These are phyloP conservation scores for Clistopyga incitator DNA, from an alignment of 2,888 invertebrate species.

Conservation along the genomic window DNA sequence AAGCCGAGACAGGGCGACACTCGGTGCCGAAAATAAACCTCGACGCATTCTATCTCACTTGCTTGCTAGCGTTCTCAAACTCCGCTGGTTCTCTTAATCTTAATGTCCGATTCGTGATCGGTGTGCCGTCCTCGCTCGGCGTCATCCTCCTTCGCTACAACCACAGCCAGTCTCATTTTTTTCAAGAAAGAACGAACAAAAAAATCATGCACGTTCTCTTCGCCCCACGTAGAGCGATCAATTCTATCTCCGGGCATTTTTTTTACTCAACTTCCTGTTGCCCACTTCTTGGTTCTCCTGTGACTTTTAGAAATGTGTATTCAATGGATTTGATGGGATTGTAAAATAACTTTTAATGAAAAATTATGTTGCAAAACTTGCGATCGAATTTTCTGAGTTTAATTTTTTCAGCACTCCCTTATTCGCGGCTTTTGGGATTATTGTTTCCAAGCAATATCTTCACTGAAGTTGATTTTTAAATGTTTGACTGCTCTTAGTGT, in stretches of 20 bases:
- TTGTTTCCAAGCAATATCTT: too few species aligned
- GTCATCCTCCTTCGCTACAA: conserved; percentile 62
- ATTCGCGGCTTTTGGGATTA: too few species aligned
- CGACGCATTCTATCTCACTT: conserved; percentile 72
- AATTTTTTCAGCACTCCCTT: too few species aligned
- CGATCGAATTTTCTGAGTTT: too few species aligned
- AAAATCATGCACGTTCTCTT: conserved; percentile 10
- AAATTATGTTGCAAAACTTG: too few species aligned
- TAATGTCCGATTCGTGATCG: conserved; percentile 67
- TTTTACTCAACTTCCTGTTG: conserved; percentile 15
- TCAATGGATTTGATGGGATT: too few species aligned
- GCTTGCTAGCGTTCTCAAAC: conserved; percentile 39
- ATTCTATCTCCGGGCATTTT: conserved; percentile 7
- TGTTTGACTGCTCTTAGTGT: too few species aligned
- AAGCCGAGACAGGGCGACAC: conserved; percentile 73
- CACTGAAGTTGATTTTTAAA: too few species aligned
- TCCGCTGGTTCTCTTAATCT: conserved; percentile 68
- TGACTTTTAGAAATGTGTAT: not conserved
- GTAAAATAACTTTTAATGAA: too few species aligned
- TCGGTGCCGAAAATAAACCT: conserved; percentile 81
- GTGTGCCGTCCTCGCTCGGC: conserved; percentile 57
- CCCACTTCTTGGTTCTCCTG: not conserved
- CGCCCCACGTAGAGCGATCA: conserved; percentile 20
- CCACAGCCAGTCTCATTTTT: conserved; percentile 45
- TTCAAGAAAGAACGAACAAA: conserved; percentile 18